Base-by-base conservation (phyloP, 1,140 invertebrate genomes). In the Papilio glaucus region DNA sequence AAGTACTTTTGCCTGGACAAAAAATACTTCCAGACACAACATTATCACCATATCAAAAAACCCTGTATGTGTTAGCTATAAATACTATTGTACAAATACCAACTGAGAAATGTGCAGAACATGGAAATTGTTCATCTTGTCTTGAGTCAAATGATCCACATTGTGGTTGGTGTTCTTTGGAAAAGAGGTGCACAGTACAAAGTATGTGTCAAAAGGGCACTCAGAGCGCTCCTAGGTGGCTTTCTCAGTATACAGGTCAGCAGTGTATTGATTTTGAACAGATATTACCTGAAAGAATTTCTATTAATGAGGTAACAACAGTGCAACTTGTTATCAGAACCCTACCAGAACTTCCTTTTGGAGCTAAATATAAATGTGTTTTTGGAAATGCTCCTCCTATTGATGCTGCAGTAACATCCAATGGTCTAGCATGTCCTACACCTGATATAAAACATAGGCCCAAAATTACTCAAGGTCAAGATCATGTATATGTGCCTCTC, bases 81-180 rank as follows among this genome's bases (percentile, higher is more conserved):
- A 90, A 93, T 77, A 97, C 97, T 95, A 96, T 99, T 75, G 95
- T 96, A 0, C 98, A 99, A 94, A 95, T 99, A 72, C 96, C 96
- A 74, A 96, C 99, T n/a, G 97, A 99, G 85, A 96, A 97, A 78
- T 99, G 99, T 93, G 96, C 95, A 45, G 96, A 96, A 81, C 98
- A 98, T 87, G 96, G 95, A 2, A 98, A 98, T 77, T 99, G 99
- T 92, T 97, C 96, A 4, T 94, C 96, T 12, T 99, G 99, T 91
- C 94, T 99, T 8, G 97, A 97, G 85, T 98, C 98, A 0, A 96
- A 96, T 82, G 98, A 99, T 94, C 98, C 99, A 1, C 99, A 99
- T 85, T 99, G 99, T 93, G 98, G 98, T 10, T 99, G 98, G 98
- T 99, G 98, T 93, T 98, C 98, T 0, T 91, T 99, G 72, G 98